phyloP scores from a whole-genome alignment of 2,888 invertebrate species.

The Callyntrura sp. region DNA sequence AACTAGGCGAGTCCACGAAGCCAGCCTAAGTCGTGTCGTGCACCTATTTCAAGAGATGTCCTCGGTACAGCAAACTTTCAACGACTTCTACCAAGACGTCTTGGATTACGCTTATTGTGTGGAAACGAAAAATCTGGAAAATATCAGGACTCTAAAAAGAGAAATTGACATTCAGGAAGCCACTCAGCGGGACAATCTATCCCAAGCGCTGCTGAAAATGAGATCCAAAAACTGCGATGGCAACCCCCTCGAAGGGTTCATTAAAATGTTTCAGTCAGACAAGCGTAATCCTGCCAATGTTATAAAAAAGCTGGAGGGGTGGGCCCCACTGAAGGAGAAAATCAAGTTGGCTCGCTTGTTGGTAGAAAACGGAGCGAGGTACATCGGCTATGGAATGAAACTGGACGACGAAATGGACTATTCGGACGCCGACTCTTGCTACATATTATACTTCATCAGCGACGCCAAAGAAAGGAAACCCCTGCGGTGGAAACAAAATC shows the following conservation, averaged over 20 bases:
- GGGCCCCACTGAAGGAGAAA: background rate
- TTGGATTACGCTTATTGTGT: background rate
- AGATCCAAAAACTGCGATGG: background rate
- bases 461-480: background rate
- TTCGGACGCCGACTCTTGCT: constrained; percentile 1
- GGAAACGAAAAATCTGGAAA: background rate
- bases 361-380: constrained; percentile 7
- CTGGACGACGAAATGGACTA: constrained; percentile 30
- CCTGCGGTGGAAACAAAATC: constrained; percentile 44
- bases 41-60: background rate
- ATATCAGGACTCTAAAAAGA: background rate
- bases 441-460: constrained; percentile 48
- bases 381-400: constrained; percentile 16
- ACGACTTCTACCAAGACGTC: background rate
- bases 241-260: too few species aligned
- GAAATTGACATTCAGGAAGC: background rate
- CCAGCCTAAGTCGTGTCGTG: too few species aligned
- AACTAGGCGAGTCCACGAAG: too few species aligned
- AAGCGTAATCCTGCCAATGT: too few species aligned
- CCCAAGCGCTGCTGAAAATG: background rate
- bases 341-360: constrained; percentile 27
- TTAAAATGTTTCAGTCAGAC: too few species aligned
- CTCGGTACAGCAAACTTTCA: background rate
- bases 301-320: too few species aligned
- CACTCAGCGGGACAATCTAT: background rate